Percentiles rank a stretch among this genome's conserved stretches.
These are phyloP conservation scores for Malurus elegans DNA, from an alignment of 2,113 vertebrate genomes.

Conservation along the genomic window DNA sequence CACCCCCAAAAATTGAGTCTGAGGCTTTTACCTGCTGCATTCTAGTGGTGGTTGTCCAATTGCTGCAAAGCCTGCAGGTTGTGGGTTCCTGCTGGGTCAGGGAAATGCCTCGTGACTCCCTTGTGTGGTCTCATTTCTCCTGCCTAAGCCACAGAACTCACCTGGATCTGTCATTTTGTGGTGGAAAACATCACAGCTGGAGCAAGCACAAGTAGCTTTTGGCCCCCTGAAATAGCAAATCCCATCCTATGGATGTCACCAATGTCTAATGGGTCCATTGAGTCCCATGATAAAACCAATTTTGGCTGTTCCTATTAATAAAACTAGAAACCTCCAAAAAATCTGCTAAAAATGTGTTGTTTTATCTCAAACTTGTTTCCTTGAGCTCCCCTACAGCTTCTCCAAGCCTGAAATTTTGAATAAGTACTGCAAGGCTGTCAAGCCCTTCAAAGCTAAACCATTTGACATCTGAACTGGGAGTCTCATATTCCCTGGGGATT, in stretches of 20 bases:
- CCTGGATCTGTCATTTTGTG: accelerated
- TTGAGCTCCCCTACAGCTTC: accelerated
- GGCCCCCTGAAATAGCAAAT: not conserved
- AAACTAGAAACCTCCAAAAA: not conserved
- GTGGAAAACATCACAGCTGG: not conserved
- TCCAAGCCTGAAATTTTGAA: not conserved
- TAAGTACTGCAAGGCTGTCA: not conserved
- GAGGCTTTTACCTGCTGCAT: not conserved
- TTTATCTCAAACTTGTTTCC: not conserved
- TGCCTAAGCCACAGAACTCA: accelerated
- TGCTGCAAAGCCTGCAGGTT: not conserved
- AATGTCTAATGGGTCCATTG: accelerated
- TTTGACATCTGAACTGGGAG: not conserved
- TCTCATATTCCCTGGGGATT: not conserved
- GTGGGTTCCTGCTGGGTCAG: not conserved
- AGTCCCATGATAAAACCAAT: accelerated
- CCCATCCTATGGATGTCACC: accelerated
- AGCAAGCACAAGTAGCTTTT: not conserved
- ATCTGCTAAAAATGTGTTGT: not conserved
- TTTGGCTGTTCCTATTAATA: not conserved
- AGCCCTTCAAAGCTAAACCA: not conserved
- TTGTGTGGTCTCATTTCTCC: not conserved
- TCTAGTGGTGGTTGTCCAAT: not conserved
- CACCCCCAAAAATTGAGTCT: not conserved
- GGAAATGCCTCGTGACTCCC: not conserved